Percentiles rank a stretch among this genome's conserved stretches.
These are phyloP conservation scores for Aphelinus certus DNA, from an alignment of 1,140 invertebrate genomes.

Conservation along the genomic window DNA sequence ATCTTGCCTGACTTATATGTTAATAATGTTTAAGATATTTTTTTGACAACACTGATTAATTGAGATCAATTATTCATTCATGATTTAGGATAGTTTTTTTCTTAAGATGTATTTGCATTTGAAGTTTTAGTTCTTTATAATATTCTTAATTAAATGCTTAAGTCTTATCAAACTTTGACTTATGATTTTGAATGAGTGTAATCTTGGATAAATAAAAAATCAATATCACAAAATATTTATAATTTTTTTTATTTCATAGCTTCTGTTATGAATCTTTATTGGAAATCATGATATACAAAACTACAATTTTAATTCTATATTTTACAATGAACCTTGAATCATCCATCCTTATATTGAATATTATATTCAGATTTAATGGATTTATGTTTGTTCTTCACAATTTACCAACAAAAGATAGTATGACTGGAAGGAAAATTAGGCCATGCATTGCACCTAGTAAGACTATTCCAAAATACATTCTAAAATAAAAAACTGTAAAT, in stretches of 20 bases:
- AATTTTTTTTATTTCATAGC: too few relatives aligned
- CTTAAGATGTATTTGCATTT: not conserved
- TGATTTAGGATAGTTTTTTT: not conserved
- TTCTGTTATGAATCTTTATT: too few relatives aligned
- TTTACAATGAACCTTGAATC: too few relatives aligned
- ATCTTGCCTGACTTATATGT: too few relatives aligned
- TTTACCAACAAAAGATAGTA: constrained; percentile 90
- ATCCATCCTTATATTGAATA: not conserved
- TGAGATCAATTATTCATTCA: too few relatives aligned
- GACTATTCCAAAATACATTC: constrained; percentile 98
- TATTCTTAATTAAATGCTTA: too few relatives aligned
- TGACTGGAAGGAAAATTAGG: constrained; percentile 93
- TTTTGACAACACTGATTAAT: too few relatives aligned
- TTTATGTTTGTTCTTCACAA: not conserved
- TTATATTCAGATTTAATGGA: not conserved
- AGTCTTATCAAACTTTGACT: too few relatives aligned
- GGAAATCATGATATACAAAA: too few relatives aligned
- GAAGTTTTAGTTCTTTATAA: too few relatives aligned
- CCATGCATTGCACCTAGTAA: constrained; percentile 94
- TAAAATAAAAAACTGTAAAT: constrained; percentile 97
- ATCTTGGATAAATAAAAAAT: constrained; percentile 23
- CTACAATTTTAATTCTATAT: too few relatives aligned
- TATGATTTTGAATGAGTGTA: constrained; percentile 13
- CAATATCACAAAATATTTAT: constrained; percentile 15
- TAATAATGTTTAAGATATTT: too few relatives aligned